phyloP scores from a whole-genome alignment of 2,888 invertebrate genomes.

The Sicus ferrugineus region DNA sequence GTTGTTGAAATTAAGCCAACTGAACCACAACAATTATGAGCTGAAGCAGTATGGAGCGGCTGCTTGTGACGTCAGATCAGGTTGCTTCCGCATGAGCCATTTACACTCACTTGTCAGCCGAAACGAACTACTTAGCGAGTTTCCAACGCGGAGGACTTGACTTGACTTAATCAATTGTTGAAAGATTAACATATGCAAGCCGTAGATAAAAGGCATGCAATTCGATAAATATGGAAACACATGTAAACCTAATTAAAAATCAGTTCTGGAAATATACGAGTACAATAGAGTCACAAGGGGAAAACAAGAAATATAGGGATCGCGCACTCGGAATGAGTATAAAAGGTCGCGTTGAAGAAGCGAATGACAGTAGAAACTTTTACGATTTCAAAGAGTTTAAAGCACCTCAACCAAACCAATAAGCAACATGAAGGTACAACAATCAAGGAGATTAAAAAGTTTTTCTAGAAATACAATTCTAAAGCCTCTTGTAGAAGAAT shows the following conservation, averaged over 20 bases:
- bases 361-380: conserved; percentile 58
- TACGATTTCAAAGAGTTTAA: conserved; percentile 53
- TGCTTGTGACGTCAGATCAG: not conserved
- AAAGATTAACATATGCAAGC: too few species aligned
- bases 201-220: too few species aligned
- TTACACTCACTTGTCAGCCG: not conserved
- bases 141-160: not conserved
- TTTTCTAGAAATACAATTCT: too few species aligned
- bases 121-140: not conserved
- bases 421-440: conserved; percentile 60
- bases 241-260: not conserved
- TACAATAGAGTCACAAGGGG: not conserved
- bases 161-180: not conserved
- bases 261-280: not conserved
- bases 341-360: conserved; percentile 46
- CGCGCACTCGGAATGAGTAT: conserved; percentile 43
- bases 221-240: too few species aligned
- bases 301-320: not conserved
- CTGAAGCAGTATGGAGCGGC: too few species aligned
- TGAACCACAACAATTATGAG: not conserved
- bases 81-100: not conserved
- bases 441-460: conserved; percentile 5
- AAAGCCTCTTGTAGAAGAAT: too few species aligned
- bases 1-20: not conserved
- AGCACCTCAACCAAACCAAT: conserved; percentile 39